Conservation (phyloP, 2,113 vertebrate species). For the Lathamus discolor region DNA sequence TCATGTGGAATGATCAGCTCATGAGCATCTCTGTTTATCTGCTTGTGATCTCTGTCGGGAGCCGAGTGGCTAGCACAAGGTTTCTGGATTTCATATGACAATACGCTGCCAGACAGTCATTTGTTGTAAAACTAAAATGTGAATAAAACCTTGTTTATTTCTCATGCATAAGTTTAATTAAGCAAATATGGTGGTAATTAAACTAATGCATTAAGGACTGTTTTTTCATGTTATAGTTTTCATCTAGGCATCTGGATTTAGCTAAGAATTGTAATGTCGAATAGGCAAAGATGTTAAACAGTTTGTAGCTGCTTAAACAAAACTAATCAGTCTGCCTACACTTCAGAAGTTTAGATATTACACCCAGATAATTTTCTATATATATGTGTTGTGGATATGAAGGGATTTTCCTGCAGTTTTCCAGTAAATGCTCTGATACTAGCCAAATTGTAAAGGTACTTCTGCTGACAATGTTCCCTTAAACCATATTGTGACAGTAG, state of each 20-base stretch:
- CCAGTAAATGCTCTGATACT: background rate
- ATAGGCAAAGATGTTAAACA: background rate
- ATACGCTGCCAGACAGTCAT: background rate
- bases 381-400: background rate
- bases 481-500: background rate
- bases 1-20: background rate
- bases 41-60: background rate
- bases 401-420: background rate
- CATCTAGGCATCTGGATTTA: background rate
- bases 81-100: background rate
- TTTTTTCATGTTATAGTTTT: background rate
- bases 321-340: background rate
- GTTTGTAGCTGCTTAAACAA: background rate
- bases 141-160: background rate
- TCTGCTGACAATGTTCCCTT: background rate
- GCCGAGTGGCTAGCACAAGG: background rate
- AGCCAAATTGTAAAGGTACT: background rate
- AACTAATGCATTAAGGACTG: background rate
- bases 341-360: background rate
- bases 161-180: background rate
- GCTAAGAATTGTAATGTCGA: background rate
- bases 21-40: background rate
- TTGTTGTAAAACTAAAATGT: background rate
- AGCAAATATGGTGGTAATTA: background rate
- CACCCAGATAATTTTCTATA: background rate